Base-by-base conservation (phyloP, 2,797 vertebrate genomes). In the Pelochelys cantorii region DNA sequence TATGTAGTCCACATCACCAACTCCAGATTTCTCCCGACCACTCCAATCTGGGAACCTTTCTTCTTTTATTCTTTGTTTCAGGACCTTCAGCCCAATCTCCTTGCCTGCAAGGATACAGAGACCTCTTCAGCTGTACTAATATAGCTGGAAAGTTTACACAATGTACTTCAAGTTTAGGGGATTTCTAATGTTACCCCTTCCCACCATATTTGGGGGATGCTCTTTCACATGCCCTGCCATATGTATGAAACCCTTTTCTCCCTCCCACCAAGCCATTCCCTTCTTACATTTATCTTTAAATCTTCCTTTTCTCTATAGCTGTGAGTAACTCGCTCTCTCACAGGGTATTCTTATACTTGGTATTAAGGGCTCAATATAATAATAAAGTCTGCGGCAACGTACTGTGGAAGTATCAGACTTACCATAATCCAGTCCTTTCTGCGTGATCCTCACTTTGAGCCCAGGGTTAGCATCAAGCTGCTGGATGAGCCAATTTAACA, bases 401-500 rank as follows among this genome's bases (percentile, higher is more conserved):
- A 42, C n/a, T 91, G 56, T 89, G 42, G 86, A 85, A 93, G 78
- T 2, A 57, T 83, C 53, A 79, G n/a, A 97, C 98, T 80, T 93
- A 98, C 98, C 98, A 48, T 97, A 98, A 82, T 98, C 95, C 84
- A 98, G 85, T 2, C 96, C 97, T 37, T 95, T 96, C 90, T 97
- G 96, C 59, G 97, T 98, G 87, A 97, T 93, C 87, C 97, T 98
- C 5, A 97, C 96, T 95, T 97, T 98, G 94, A 98, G 94, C 74
- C 98, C 97, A 25, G 97, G 96, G 55, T 81, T 95, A 62, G 94
- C 89, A 0, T 56, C 42, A 56, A 96, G 54, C 1, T 95, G 87
- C 65, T 87, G 42, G 2, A 55, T 34, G 53, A 77, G 29, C 68
- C 97, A 89, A 94, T 81, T 95, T 88, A 97, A 94, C 56, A 98